A percentile compares a stretch with the other conserved stretches of the same genome.
Conservation (phyloP, 2,113 vertebrate species). For the Felis chaus region DNA sequence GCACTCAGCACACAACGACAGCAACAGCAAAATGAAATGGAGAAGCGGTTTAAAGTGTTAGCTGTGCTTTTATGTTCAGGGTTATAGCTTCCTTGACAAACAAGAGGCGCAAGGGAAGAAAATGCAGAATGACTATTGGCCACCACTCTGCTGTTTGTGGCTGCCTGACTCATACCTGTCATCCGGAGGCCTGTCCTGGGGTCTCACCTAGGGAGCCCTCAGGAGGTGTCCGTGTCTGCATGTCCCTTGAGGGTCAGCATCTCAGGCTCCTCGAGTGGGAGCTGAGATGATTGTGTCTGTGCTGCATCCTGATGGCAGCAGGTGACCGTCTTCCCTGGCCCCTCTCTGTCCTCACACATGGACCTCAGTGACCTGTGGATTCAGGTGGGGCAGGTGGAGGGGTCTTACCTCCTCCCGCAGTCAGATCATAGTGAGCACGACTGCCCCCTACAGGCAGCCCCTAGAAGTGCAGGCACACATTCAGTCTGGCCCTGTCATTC, state of each 20-base stretch:
- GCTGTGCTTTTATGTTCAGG: background rate
- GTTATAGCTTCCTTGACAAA: background rate
- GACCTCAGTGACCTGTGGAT: background rate
- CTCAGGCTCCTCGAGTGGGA: background rate
- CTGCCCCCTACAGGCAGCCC: background rate
- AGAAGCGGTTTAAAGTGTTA: background rate
- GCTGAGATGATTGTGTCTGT: background rate
- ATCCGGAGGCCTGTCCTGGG: background rate
- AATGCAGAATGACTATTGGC: background rate
- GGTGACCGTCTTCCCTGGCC: background rate
- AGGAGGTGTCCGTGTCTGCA: fast-evolving
- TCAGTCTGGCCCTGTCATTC: too few relatives aligned
- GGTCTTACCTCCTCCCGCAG: too few relatives aligned
- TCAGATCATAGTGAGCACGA: background rate
- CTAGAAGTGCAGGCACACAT: background rate
- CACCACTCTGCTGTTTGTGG: background rate
- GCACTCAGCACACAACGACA: too few relatives aligned
- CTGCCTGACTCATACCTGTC: too few relatives aligned
- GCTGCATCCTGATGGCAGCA: background rate
- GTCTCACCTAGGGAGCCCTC: background rate
- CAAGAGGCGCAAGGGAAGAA: background rate
- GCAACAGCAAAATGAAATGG: background rate
- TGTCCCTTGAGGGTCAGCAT: background rate
- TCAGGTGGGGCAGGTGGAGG: background rate
- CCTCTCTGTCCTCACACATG: background rate